phyloP scores from a whole-genome alignment of 1,140 invertebrate genomes.

The Rhopalosiphum maidis region DNA sequence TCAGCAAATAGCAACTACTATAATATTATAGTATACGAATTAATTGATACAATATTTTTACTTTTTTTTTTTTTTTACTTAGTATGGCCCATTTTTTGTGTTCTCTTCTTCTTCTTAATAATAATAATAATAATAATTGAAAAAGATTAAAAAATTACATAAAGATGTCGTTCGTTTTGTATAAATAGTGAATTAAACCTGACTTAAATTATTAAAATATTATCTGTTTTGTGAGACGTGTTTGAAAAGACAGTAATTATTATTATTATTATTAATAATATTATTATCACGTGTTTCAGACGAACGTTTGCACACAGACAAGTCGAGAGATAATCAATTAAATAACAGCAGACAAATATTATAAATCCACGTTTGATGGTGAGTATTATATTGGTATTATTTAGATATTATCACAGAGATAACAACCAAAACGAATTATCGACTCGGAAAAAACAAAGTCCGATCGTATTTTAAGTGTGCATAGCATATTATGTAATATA shows the following conservation, averaged over 20 bases:
- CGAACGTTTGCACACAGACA: not conserved
- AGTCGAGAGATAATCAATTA: not conserved
- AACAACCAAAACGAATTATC: not conserved
- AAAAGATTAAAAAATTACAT: slow-evolving; percentile 4
- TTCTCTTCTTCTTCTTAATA: slow-evolving; percentile 16
- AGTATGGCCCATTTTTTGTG: slow-evolving; percentile 24
- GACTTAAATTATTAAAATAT: not conserved
- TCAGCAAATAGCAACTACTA: not conserved
- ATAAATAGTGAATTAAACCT: not conserved
- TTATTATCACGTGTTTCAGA: not conserved
- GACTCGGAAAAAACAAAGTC: not conserved
- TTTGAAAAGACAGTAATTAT: not conserved
- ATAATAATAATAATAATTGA: not conserved
- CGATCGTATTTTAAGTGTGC: not conserved
- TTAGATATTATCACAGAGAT: not conserved
- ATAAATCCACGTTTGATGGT: not conserved
- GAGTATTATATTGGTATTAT: not conserved
- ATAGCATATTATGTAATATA: not conserved
- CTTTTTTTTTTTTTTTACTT: not conserved
- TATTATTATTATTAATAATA: not conserved
- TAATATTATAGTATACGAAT: not conserved
- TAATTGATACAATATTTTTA: slow-evolving; percentile 8
- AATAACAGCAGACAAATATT: not conserved
- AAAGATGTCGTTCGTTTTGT: not conserved
- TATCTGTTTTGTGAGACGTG: not conserved